phyloP scores from a whole-genome alignment of 2,888 invertebrate genomes.

The Steinernema scapterisci region DNA sequence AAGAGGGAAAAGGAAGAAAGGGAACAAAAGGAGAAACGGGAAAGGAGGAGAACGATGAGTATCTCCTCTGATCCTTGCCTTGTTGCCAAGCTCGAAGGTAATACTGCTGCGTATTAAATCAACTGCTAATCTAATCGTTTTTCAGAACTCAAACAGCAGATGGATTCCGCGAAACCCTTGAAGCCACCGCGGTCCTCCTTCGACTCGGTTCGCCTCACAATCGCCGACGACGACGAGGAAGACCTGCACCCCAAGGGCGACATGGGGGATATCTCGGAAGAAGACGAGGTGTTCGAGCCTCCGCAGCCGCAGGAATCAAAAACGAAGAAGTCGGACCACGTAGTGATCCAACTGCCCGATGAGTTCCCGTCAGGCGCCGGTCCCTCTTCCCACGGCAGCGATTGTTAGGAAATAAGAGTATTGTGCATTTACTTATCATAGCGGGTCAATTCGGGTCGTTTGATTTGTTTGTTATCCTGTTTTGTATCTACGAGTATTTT shows the following conservation, averaged over 20 bases:
- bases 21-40: not conserved
- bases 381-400: not conserved
- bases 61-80: constrained; percentile 7
- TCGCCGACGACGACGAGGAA: constrained; percentile 16
- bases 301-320: not conserved
- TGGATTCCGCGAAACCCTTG: not conserved
- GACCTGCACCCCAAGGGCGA: not conserved
- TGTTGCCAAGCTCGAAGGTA: constrained; percentile 6
- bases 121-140: not conserved
- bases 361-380: no score
- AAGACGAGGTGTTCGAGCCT: constrained; percentile 16
- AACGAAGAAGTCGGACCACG: constrained; percentile 1
- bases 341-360: not conserved
- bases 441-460: constrained; percentile 22
- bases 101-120: not conserved
- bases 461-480: not conserved
- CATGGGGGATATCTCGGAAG: constrained; percentile 12
- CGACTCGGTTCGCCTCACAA: constrained; percentile 8
- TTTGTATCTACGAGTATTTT: not conserved
- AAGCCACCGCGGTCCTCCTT: not conserved
- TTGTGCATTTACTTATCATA: not conserved
- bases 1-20: constrained; percentile 84
- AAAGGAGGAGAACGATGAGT: constrained; percentile 8
- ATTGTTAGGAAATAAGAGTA: not conserved
- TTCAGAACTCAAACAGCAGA: not conserved